phyloP scores from a whole-genome alignment of 2,113 vertebrate genomes.

The Emberiza fucata region DNA sequence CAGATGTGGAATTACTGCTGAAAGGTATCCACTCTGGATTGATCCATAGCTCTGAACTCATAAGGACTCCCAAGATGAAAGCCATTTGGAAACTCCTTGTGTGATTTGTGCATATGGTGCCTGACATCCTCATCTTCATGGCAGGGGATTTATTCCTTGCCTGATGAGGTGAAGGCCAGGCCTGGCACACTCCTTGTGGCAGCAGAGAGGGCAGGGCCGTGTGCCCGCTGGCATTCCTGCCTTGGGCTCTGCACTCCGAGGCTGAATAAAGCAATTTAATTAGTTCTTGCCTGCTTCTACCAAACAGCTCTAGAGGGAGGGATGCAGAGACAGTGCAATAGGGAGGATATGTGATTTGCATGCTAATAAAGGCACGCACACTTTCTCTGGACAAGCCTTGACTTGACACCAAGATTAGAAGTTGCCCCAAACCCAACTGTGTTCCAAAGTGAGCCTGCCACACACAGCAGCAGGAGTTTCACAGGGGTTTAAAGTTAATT shows the following conservation, averaged over 20 bases:
- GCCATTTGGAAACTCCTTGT: background rate
- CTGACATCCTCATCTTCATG: slow-evolving; percentile 17
- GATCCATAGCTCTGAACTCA: background rate
- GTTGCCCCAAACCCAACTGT: background rate
- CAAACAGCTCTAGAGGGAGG: background rate
- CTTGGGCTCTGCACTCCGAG: background rate
- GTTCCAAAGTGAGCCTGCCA: background rate
- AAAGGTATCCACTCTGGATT: background rate
- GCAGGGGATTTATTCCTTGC: slow-evolving; percentile 30
- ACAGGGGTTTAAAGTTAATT: background rate
- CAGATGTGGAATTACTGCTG: slow-evolving; percentile 12
- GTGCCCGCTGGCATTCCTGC: slow-evolving; percentile 41
- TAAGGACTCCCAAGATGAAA: slow-evolving; percentile 28
- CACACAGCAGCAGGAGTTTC: background rate
- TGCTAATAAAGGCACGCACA: slow-evolving; percentile 7
- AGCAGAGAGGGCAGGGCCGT: background rate
- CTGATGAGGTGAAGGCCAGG: slow-evolving; percentile 29
- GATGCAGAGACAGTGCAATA: slow-evolving; percentile 16
- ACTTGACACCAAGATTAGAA: slow-evolving; percentile 7
- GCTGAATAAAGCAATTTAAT: slow-evolving; percentile 59
- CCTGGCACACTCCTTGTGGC: background rate
- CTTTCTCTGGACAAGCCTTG: slow-evolving; percentile 36
- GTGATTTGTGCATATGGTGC: background rate
- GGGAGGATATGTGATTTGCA: slow-evolving; percentile 35
- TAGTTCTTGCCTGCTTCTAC: slow-evolving; percentile 10